Base-by-base conservation (phyloP, 2,888 invertebrate species). In the Drosophila austrosaltans region DNA sequence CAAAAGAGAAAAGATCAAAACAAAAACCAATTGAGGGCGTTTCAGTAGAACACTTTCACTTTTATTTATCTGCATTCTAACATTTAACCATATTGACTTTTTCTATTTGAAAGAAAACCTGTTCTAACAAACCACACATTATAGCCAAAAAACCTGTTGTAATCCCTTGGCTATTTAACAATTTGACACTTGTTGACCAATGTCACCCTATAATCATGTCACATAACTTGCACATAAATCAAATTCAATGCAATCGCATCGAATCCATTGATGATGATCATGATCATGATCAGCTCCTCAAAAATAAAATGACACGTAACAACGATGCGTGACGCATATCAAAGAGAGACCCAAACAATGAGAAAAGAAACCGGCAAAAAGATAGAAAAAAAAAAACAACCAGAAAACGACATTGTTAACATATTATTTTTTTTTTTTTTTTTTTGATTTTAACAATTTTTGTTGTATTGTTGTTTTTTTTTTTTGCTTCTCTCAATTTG, bases 301-400 rank as follows among this genome's bases (percentile, higher is more conserved):
- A 44, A 36, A 62, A 44, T 57, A 59, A 44, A 58, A 57, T n/a
- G 61, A 79, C 82, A 82, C 82, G 82, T 84, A 82, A 82, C 73
- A 72, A 75, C 63, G 57, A 80, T 75, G 82, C 82, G 66, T 83
- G 78, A 79, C 79, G 82, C 82, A 83, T 84, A 78, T 22, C 75
- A 69, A 72, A 70, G 56, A 58, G 70, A 56, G 68, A 74, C 63
- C 39, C 22, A 12, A 39, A 44, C 42, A 61, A 48, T 48, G 20
- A 8, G 6, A 53, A 25, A 30, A 61, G 5, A 20, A 61, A 61
- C 48, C 30, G 60, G 44, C 42, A 12, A 25, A 12, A 25, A 44
- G 61, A 30, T 36, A 53, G 30, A 16, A 8, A 22, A 48, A 40
- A 30, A 20, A 20, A 44, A 48, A 25, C 4, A 30, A 30, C 16